Evolutionary conservation across 2,113 vertebrate species (phyloP).

Genomic region (Trematocara unimaculatum): DNA sequence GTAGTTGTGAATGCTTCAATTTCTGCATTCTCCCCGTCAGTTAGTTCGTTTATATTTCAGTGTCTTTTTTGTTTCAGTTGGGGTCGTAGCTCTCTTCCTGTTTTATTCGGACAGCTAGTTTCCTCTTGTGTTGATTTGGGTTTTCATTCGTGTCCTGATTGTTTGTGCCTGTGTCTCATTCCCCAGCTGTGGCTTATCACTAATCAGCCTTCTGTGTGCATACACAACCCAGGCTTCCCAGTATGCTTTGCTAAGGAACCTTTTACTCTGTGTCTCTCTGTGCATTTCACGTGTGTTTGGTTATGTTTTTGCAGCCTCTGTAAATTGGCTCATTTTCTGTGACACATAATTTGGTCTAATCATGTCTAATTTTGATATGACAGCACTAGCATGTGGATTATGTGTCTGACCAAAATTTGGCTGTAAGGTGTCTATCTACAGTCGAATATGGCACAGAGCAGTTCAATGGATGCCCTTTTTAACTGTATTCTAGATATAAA

Average conservation of each 20-base stretch:
- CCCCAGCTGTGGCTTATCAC: background rate
- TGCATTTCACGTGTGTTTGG: background rate
- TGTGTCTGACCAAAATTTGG: background rate
- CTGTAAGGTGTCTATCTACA: background rate
- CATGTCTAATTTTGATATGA: background rate
- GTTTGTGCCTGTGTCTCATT: background rate
- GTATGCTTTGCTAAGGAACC: fast-evolving
- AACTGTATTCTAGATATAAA: too few relatives aligned
- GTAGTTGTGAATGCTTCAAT: background rate
- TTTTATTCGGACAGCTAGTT: background rate
- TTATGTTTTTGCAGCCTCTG: background rate
- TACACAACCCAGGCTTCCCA: background rate
- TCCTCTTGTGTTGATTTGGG: background rate
- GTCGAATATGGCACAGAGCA: background rate
- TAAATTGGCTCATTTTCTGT: background rate
- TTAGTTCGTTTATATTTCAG: fast-evolving
- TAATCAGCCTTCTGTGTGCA: background rate
- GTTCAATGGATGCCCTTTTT: too few relatives aligned
- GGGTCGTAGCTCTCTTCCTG: fast-evolving
- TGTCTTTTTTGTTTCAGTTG: background rate
- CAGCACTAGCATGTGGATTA: background rate
- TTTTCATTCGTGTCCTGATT: background rate
- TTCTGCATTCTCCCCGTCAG: background rate
- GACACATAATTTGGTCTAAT: background rate
- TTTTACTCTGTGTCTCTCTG: fast-evolving